Conservation (phyloP, 2,888 invertebrate genomes). For the Polydrusus tereticollis region DNA sequence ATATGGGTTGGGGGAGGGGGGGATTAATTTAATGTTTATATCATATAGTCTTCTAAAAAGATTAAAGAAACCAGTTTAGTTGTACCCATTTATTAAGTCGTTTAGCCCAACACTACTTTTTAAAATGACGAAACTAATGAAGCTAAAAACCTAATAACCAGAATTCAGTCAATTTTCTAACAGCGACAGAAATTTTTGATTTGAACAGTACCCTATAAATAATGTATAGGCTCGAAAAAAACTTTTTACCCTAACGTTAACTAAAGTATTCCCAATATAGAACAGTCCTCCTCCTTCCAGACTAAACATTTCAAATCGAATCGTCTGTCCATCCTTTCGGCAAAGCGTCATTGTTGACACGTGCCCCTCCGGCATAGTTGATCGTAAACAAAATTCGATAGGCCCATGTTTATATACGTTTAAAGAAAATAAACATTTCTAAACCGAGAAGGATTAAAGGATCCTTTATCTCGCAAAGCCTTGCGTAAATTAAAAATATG, state of each 20-base stretch:
- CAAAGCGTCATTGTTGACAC: not conserved
- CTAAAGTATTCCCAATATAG: not conserved
- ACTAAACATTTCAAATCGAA: constrained; percentile 7
- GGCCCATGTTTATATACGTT: not conserved
- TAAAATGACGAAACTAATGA: too few relatives aligned
- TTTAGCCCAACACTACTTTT: too few relatives aligned
- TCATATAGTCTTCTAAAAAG: too few relatives aligned
- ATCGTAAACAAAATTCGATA: constrained; percentile 4
- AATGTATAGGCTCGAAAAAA: not conserved
- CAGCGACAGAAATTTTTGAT: not conserved
- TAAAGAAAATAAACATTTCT: not conserved
- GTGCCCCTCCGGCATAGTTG: constrained; percentile 1
- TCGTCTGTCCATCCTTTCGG: not conserved
- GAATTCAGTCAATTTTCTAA: not conserved
- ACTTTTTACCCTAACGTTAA: not conserved
- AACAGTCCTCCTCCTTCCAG: not conserved
- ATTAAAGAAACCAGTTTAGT: too few relatives aligned
- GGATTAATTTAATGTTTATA: too few relatives aligned
- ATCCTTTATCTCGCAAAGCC: too few relatives aligned
- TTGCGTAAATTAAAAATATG: too few relatives aligned
- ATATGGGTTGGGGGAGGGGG: too few relatives aligned
- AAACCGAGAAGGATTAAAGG: too few relatives aligned
- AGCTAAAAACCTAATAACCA: not conserved
- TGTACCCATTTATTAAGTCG: too few relatives aligned
- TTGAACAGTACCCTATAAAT: not conserved